These are phyloP conservation scores for Phyllopteryx taeniolatus DNA, from an alignment of 2,113 vertebrate species.

Conservation along the genomic window DNA sequence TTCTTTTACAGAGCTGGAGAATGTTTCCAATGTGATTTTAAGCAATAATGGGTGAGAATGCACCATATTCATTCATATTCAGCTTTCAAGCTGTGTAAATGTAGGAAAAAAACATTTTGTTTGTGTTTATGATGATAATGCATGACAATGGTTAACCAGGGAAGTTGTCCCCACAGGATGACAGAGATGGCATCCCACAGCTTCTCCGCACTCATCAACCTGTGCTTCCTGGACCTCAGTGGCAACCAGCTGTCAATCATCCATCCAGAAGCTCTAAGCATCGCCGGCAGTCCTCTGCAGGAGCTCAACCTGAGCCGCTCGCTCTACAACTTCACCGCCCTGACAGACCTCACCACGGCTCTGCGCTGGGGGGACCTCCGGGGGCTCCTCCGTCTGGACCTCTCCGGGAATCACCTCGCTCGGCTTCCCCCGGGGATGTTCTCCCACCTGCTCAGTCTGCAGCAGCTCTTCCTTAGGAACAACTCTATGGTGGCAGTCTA, in stretches of 20 bases:
- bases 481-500: slow-evolving; percentile 72
- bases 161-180: slow-evolving; percentile 62
- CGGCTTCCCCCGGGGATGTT: slow-evolving; percentile 59
- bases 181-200: slow-evolving; percentile 64
- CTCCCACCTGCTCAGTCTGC: slow-evolving; percentile 47
- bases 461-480: slow-evolving; percentile 66
- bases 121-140: background rate
- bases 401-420: slow-evolving; percentile 58
- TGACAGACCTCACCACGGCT: slow-evolving; percentile 60
- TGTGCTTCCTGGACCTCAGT: slow-evolving; percentile 72
- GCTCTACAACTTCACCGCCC: slow-evolving; percentile 67
- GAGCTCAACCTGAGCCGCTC: slow-evolving; percentile 74
- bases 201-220: slow-evolving; percentile 65
- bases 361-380: slow-evolving; percentile 60
- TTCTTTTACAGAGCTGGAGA: slow-evolving; percentile 64
- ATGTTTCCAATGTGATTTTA: slow-evolving; percentile 72
- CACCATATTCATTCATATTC: slow-evolving; percentile 9
- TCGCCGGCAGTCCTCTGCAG: slow-evolving; percentile 70
- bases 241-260: slow-evolving; percentile 69
- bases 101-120: background rate
- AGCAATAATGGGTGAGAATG: slow-evolving; percentile 74
- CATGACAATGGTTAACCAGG: slow-evolving; percentile 22
- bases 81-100: background rate
- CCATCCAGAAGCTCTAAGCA: slow-evolving; percentile 72
- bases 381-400: slow-evolving; percentile 63